Percentiles rank a stretch among this genome's conserved stretches.
phyloP scores from a whole-genome alignment of 2,797 vertebrate genomes.

The Esox lucius region DNA sequence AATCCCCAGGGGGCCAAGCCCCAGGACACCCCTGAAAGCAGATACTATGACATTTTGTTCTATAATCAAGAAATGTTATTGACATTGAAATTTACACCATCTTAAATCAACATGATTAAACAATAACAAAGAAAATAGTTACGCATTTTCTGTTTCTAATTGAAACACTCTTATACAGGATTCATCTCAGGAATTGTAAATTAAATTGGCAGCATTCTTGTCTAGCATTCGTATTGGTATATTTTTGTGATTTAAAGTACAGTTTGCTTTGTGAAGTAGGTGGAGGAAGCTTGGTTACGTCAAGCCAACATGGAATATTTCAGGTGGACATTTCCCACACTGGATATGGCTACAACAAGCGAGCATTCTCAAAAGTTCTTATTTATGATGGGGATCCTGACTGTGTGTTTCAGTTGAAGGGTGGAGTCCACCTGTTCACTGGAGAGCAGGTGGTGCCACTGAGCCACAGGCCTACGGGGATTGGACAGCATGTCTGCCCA shows the following conservation, averaged over 20 bases:
- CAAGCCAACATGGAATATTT: background rate
- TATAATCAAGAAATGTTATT: background rate
- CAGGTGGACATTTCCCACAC: background rate
- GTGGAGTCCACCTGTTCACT: constrained; percentile 79
- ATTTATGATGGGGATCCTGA: constrained; percentile 68
- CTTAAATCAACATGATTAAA: background rate
- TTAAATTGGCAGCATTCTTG: background rate
- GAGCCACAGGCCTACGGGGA: constrained; percentile 79
- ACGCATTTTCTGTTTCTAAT: background rate
- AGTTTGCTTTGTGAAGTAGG: background rate
- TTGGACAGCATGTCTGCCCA: constrained; percentile 94
- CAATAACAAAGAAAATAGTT: background rate
- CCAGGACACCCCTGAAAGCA: background rate
- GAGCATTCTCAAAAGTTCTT: constrained; percentile 57
- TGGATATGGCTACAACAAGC: no score
- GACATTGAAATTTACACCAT: background rate
- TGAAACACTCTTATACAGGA: background rate
- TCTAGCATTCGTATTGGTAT: background rate
- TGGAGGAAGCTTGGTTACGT: background rate
- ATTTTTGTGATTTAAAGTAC: background rate
- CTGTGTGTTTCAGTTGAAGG: constrained; percentile 71
- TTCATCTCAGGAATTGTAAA: background rate
- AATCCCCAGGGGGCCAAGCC: no score
- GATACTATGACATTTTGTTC: background rate
- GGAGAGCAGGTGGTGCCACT: constrained; percentile 86